Evolutionary conservation across 2,888 invertebrate species (phyloP).

Genomic region (Melipona beecheii): DNA sequence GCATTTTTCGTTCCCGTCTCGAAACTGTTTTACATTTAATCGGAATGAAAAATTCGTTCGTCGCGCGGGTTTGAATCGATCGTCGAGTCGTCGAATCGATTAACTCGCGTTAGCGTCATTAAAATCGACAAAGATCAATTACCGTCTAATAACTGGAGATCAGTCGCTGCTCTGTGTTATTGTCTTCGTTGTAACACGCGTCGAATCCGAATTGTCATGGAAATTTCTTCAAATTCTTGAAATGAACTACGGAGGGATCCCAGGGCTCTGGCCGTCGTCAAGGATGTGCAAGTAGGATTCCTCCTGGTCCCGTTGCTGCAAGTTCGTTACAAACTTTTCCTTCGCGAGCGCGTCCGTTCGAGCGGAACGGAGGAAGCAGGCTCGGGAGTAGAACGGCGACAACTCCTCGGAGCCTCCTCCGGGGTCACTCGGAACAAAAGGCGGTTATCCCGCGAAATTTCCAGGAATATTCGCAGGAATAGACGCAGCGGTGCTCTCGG

Average conservation of each 20-base stretch:
- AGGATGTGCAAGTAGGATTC: neutral
- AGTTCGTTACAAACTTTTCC: neutral
- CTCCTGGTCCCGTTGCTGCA: neutral
- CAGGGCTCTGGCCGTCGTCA: neutral
- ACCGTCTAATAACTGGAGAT: too few species aligned
- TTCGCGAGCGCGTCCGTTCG: neutral
- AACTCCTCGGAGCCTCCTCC: neutral
- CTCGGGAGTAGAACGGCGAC: neutral
- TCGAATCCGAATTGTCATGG: too few species aligned
- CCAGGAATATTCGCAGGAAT: slow-evolving; percentile 48
- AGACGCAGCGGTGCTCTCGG: slow-evolving; percentile 17
- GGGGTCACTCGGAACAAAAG: slow-evolving; percentile 20
- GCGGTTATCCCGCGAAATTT: slow-evolving; percentile 27
- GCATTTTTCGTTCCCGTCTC: neutral
- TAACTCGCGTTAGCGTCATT: too few species aligned
- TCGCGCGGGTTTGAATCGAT: too few species aligned
- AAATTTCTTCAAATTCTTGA: neutral
- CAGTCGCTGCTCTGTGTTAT: too few species aligned
- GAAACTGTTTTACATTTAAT: neutral
- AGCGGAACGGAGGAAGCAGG: neutral
- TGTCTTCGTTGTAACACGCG: too few species aligned
- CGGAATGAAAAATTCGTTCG: too few species aligned
- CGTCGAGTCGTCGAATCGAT: too few species aligned
- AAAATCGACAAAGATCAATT: too few species aligned
- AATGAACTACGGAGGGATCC: neutral